Evolutionary conservation across 2,888 invertebrate genomes (phyloP).

Genomic region (Tachina grossa): DNA sequence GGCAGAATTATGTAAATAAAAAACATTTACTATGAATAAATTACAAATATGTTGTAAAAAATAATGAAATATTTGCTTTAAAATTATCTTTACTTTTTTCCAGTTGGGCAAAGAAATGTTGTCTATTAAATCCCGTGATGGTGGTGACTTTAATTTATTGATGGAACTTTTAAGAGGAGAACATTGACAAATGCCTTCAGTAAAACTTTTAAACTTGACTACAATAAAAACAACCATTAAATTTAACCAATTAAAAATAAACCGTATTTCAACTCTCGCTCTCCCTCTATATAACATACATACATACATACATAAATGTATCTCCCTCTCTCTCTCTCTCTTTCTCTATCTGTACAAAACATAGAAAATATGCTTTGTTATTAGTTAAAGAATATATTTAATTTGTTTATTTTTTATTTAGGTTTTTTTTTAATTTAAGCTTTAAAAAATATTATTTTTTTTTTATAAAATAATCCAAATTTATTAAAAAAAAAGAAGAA

Average conservation of each 20-base stretch:
- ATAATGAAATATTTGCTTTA: slow-evolving; percentile 18
- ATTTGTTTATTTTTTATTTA: slow-evolving; percentile 63
- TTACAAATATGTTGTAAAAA: no score
- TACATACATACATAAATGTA: no score
- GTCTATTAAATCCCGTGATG: slow-evolving; percentile 92
- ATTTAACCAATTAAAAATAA: slow-evolving; percentile 28
- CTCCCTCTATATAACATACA: not conserved
- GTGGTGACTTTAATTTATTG: slow-evolving; percentile 96
- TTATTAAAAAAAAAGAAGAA: slow-evolving; percentile 57
- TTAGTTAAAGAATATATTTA: slow-evolving; percentile 12
- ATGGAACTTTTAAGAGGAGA: slow-evolving; percentile 97
- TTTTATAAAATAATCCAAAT: slow-evolving; percentile 37
- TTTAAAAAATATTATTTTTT: slow-evolving; percentile 71
- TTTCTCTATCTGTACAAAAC: slow-evolving; percentile 12
- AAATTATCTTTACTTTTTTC: slow-evolving; percentile 72
- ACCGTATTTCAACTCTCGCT: slow-evolving; percentile 27
- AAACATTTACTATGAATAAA: no score
- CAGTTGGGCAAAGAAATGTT: slow-evolving; percentile 97
- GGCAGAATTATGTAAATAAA: no score
- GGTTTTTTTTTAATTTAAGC: slow-evolving; percentile 76
- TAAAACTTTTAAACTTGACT: slow-evolving; percentile 36
- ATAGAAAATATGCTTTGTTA: slow-evolving; percentile 26
- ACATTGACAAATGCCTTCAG: slow-evolving; percentile 85
- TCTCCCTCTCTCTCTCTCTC: not conserved
- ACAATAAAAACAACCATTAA: slow-evolving; percentile 28